Conservation (phyloP, 2,797 vertebrate species). For the Sphenodon punctatus region DNA sequence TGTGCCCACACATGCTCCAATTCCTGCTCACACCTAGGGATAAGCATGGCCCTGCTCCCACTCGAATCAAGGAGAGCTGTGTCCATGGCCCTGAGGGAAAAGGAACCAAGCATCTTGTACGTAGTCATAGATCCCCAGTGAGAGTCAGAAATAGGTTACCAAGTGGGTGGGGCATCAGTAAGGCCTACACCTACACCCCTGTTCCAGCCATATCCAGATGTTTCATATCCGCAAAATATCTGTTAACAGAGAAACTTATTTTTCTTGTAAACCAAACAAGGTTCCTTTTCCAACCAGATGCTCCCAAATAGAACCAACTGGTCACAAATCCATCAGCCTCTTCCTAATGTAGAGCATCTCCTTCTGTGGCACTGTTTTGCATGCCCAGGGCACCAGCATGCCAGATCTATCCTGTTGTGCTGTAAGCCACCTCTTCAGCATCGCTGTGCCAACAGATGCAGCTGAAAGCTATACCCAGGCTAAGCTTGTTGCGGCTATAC, state of each 20-base stretch:
- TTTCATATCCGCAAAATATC: neutral
- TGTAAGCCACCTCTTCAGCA: neutral
- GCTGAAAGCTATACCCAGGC: neutral
- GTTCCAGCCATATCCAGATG: neutral
- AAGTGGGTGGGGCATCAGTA: neutral
- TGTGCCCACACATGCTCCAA: neutral
- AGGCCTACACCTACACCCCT: neutral
- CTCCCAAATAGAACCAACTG: neutral
- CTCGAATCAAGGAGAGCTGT: accelerated
- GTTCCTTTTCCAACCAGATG: neutral
- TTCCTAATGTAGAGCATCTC: neutral
- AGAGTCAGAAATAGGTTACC: neutral
- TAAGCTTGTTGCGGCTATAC: neutral
- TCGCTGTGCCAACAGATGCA: neutral
- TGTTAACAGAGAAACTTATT: neutral
- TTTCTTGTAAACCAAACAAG: neutral
- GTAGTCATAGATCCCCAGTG: neutral
- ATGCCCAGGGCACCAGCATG: accelerated
- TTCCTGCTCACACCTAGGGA: accelerated
- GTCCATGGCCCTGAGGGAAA: neutral
- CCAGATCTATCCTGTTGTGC: neutral
- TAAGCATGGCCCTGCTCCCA: neutral
- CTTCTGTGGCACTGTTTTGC: neutral
- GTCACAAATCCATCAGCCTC: neutral
- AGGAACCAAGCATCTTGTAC: neutral